Evolutionary conservation across 2,888 invertebrate genomes (phyloP).

Genomic region (Stenichneumon culpator): DNA sequence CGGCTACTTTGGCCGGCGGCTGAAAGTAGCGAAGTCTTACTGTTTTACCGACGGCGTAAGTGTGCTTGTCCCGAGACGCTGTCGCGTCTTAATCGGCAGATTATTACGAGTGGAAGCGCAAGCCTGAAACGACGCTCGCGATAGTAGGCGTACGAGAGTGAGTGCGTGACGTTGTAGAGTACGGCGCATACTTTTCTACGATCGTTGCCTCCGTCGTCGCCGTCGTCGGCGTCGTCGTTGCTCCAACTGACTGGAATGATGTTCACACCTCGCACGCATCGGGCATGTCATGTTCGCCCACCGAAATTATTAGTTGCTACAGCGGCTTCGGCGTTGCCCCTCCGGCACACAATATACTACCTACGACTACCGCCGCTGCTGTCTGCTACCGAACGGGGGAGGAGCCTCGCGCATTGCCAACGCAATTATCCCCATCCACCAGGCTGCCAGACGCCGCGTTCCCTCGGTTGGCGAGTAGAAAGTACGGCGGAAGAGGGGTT

Average conservation of each 20-base stretch:
- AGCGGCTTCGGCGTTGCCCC: slow-evolving; percentile 34
- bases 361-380: slow-evolving; percentile 33
- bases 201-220: slow-evolving; percentile 19
- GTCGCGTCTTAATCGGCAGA: background rate
- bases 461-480: slow-evolving; percentile 55
- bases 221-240: slow-evolving; percentile 25
- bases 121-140: slow-evolving; percentile 6
- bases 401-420: slow-evolving; percentile 75
- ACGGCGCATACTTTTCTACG: slow-evolving; percentile 4
- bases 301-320: slow-evolving; percentile 64
- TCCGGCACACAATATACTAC: slow-evolving; percentile 26
- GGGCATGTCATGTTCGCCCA: slow-evolving; percentile 67
- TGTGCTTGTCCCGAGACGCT: no score
- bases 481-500: slow-evolving; percentile 29
- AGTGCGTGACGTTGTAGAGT: slow-evolving; percentile 34
- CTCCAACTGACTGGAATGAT: slow-evolving; percentile 61
- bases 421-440: slow-evolving; percentile 76
- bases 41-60: background rate
- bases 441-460: slow-evolving; percentile 59
- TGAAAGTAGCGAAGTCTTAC: no score
- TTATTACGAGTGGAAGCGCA: slow-evolving; percentile 18
- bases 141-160: slow-evolving; percentile 49
- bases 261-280: slow-evolving; percentile 70
- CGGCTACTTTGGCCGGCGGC: no score
- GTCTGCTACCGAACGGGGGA: slow-evolving; percentile 69